These are phyloP conservation scores for Nyctibius grandis DNA, from an alignment of 2,797 vertebrate species.

Conservation along the genomic window DNA sequence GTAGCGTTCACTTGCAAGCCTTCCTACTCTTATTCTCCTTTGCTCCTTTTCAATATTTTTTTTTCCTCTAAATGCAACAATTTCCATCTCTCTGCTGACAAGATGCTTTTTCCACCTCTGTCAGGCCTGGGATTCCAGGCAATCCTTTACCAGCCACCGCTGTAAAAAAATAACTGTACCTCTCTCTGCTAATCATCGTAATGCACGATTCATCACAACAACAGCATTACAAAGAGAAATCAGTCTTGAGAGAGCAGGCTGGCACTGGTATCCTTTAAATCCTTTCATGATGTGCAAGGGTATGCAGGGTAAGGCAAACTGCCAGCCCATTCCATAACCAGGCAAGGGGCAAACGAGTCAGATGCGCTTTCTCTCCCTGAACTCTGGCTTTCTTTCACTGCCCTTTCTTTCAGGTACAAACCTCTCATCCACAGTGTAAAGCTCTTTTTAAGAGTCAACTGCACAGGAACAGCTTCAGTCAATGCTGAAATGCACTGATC, in stretches of 20 bases:
- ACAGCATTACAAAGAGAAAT: not conserved
- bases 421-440: not conserved
- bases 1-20: not conserved
- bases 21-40: not conserved
- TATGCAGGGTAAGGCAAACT: not conserved
- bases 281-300: not conserved
- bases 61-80: not conserved
- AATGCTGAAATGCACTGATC: not conserved
- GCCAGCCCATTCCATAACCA: not conserved
- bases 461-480: not conserved
- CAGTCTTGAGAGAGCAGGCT: not conserved
- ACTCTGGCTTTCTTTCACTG: not conserved
- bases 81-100: not conserved
- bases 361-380: not conserved
- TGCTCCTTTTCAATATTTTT: not conserved
- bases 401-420: not conserved
- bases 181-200: not conserved
- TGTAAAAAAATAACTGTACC: not conserved
- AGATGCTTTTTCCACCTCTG: not conserved
- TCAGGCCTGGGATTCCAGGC: not conserved
- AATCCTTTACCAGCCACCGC: not conserved
- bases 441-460: not conserved
- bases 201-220: not conserved
- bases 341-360: not conserved
- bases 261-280: not conserved